Base-by-base conservation (phyloP, 2,888 invertebrate species). In the Ganaspis brasiliensis region DNA sequence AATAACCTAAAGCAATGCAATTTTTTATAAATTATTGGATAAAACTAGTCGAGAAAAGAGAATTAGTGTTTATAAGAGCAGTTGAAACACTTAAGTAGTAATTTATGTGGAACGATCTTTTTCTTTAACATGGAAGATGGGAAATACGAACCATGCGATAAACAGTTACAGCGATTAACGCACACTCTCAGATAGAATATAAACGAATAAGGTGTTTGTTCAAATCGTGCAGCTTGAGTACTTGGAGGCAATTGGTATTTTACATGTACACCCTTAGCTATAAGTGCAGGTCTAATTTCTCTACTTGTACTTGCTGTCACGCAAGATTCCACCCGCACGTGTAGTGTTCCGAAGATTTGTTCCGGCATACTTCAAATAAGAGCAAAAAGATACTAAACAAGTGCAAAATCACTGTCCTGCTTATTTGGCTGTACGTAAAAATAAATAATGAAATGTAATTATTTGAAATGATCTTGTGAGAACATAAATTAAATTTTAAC, bases 41-140 rank as follows among this genome's bases (percentile, higher is more conserved):
- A n/a, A n/a, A n/a, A n/a, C n/a, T n/a, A n/a, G 31, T 31, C 2
- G 26, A 10, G 70, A 45, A 61, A 14, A 67, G 12, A 37, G 49
- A 24, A 45, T 49, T 55, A 24, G 61, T 57, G 6, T 16, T 16
- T 31, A 73, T 61, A 77, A 35, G 79, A 79, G 80, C 57, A 77
- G 80, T 79, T 31, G 31, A 6, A 31, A 31, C 31, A 31, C 31
- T 31, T 31, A 31, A 31, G n/a, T 49, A n/a, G 19, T 35, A 37
- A 63, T 37, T 63, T 37, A 37, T 63, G 63, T 19, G 12, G 37
- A 21, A 37, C 19, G 35, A 21, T 37, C 37, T 40, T 63, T 63
- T 63, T 37, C 37, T 37, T 63, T 10, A 63, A 63, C 63, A 63
- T 40, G 40, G 37, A 40, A 21, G 63, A 37, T 63, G 40, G 37